Percentiles rank a stretch among this genome's conserved stretches.
Conservation (phyloP, 2,888 invertebrate genomes). For the Xanthorhoe spadicearia region DNA sequence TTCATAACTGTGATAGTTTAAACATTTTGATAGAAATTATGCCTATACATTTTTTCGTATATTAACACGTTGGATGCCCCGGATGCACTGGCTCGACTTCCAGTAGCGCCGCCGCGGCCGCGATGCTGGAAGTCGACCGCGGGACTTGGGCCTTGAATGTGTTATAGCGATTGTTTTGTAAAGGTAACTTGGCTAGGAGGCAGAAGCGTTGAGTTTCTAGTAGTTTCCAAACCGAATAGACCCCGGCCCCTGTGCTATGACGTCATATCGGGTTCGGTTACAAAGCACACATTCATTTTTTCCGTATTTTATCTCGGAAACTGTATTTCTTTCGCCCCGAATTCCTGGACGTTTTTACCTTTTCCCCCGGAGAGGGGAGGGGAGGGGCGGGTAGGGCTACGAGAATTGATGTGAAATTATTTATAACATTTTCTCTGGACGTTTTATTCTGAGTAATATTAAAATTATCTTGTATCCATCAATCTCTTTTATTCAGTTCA, state of each 20-base stretch:
- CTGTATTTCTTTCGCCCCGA: constrained; percentile 40
- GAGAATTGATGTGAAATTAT: constrained; percentile 43
- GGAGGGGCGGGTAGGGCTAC: neutral
- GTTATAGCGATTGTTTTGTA: no score
- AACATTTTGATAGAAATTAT: no score
- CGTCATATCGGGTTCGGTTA: constrained; percentile 29
- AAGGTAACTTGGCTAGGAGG: no score
- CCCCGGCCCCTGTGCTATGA: neutral
- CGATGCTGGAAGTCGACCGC: no score
- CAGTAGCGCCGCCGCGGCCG: no score
- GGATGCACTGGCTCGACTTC: no score
- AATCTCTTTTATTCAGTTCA: constrained; percentile 26
- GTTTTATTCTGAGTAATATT: constrained; percentile 32
- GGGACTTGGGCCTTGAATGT: no score
- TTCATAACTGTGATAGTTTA: no score
- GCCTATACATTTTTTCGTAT: no score
- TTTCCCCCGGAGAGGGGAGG: constrained; percentile 25
- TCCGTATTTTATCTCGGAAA: constrained; percentile 38
- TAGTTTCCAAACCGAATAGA: neutral
- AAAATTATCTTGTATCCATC: constrained; percentile 31
- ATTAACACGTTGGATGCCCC: no score
- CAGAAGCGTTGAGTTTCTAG: neutral
- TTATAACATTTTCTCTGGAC: constrained; percentile 41
- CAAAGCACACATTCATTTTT: constrained; percentile 31
- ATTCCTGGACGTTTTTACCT: constrained; percentile 36